These are phyloP conservation scores for Calephelis nemesis DNA, from an alignment of 1,140 invertebrate species.

Conservation along the genomic window DNA sequence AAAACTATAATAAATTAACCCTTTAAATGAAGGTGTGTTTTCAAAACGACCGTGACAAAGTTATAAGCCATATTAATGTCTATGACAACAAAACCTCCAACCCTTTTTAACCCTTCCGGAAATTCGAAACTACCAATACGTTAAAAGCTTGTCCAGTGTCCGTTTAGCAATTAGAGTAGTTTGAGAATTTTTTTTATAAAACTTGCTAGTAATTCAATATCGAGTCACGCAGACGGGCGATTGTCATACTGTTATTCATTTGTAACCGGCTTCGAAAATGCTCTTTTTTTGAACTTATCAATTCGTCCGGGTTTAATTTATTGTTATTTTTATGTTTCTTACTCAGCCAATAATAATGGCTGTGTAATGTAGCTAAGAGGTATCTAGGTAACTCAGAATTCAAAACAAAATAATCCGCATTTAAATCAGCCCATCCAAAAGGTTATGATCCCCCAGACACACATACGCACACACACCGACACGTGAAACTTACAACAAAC, in stretches of 20 bases:
- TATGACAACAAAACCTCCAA: conserved; percentile 35
- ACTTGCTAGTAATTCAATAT: background rate
- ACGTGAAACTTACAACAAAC: too few relatives aligned
- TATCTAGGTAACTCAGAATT: too few relatives aligned
- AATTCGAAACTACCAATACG: conserved; percentile 48
- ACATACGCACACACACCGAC: too few relatives aligned
- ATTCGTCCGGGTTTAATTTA: too few relatives aligned
- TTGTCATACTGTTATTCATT: background rate
- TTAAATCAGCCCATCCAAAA: too few relatives aligned
- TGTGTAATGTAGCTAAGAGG: too few relatives aligned
- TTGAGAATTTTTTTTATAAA: conserved; percentile 32
- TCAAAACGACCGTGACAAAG: background rate
- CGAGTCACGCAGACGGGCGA: conserved; percentile 25
- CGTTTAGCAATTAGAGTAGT: conserved; percentile 46
- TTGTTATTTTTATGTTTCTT: too few relatives aligned
- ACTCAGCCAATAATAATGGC: too few relatives aligned
- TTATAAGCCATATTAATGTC: conserved; percentile 38
- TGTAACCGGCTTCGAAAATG: too few relatives aligned
- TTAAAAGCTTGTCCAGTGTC: conserved; percentile 45
- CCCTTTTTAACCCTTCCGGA: conserved; percentile 45
- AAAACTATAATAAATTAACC: background rate
- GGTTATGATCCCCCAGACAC: too few relatives aligned
- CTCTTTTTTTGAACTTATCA: too few relatives aligned
- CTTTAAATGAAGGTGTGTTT: background rate
- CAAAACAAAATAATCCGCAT: too few relatives aligned